Evolutionary conservation across 2,888 invertebrate species (phyloP).

Genomic region (Smittia aterrima): DNA sequence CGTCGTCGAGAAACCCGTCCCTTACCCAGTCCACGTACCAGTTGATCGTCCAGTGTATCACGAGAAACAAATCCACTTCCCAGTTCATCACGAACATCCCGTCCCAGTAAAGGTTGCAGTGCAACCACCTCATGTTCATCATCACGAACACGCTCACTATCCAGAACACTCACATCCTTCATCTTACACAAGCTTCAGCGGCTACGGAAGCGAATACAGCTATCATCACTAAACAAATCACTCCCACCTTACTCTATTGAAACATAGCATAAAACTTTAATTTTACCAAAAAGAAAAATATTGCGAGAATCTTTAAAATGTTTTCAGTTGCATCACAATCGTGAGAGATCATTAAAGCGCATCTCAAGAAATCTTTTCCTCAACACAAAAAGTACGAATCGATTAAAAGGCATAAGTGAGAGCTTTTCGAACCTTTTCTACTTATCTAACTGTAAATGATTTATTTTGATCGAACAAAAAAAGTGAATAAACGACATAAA

Average conservation of each 20-base stretch:
- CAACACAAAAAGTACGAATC: background rate
- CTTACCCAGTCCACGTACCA: constrained; percentile 66
- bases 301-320: background rate
- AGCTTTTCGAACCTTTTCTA: background rate
- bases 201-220: constrained; percentile 40
- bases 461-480: background rate
- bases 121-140: constrained; percentile 58
- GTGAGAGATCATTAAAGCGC: background rate
- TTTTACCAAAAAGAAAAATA: constrained; percentile 2
- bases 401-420: background rate
- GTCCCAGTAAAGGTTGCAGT: constrained; percentile 63
- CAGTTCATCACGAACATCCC: constrained; percentile 51
- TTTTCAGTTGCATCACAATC: background rate
- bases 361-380: background rate
- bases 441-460: background rate
- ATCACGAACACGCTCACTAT: constrained; percentile 48
- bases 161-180: constrained; percentile 49
- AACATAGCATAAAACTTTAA: background rate
- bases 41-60: constrained; percentile 58
- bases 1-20: constrained; percentile 65
- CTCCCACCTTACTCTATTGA: background rate
- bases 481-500: background rate
- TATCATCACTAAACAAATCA: constrained; percentile 34
- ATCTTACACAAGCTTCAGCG: constrained; percentile 44
- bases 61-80: constrained; percentile 46